Conservation (phyloP, 1,140 invertebrate genomes). For the Chlorops oryzae region DNA sequence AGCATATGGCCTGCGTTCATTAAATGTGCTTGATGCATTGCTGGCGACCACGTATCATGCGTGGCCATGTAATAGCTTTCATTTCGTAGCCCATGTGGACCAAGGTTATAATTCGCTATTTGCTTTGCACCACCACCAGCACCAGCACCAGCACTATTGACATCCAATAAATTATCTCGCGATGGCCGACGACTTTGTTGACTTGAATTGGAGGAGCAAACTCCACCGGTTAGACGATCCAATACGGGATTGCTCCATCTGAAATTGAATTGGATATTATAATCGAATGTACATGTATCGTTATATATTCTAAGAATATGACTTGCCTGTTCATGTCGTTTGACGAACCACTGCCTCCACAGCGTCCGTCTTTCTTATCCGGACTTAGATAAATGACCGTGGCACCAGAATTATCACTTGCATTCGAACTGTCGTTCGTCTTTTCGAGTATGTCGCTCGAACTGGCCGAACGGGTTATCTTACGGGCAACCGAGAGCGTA, state of each 20-base stretch:
- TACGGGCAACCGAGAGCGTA: constrained; percentile 73
- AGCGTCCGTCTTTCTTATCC: constrained; percentile 44
- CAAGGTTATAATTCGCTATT: not conserved
- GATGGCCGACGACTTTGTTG: constrained; percentile 20
- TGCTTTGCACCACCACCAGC: not conserved
- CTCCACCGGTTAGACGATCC: constrained; percentile 71
- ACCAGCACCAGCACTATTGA: too few species aligned
- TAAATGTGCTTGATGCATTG: constrained; percentile 19
- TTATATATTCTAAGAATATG: too few species aligned
- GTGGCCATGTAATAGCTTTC: constrained; percentile 82
- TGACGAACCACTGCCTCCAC: constrained; percentile 17
- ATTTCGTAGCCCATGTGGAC: constrained; percentile 54
- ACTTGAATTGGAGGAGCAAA: constrained; percentile 45
- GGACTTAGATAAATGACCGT: constrained; percentile 58
- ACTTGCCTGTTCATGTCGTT: constrained; percentile 39
- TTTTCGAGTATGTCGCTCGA: constrained; percentile 42
- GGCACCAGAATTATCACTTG: constrained; percentile 56
- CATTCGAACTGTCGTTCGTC: constrained; percentile 43
- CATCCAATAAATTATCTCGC: constrained; percentile 19
- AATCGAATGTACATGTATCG: too few species aligned
- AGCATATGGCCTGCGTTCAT: constrained; percentile 29
- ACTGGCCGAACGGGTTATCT: constrained; percentile 42
- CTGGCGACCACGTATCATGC: constrained; percentile 48
- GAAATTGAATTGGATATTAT: not conserved
- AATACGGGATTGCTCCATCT: constrained; percentile 70